phyloP scores from a whole-genome alignment of 1,140 invertebrate genomes.

The Tetramorium simillimum region DNA sequence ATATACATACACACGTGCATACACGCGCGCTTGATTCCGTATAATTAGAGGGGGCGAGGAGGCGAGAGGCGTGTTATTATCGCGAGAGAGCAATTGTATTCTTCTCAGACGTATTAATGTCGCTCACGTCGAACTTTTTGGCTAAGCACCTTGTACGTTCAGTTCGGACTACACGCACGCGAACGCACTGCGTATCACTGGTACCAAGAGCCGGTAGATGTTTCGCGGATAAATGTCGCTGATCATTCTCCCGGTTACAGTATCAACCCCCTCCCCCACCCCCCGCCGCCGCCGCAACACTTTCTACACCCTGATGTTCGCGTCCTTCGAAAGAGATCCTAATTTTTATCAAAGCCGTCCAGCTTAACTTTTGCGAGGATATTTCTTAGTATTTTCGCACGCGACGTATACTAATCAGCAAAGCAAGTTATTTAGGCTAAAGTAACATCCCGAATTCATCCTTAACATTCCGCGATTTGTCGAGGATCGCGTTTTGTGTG shows the following conservation, averaged over 20 bases:
- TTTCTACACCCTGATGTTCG: constrained; percentile 76
- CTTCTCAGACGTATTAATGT: constrained; percentile 73
- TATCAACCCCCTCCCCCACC: background rate
- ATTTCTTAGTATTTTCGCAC: constrained; percentile 85
- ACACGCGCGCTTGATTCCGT: constrained; percentile 51
- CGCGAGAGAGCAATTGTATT: constrained; percentile 68
- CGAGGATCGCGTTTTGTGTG: constrained; percentile 57
- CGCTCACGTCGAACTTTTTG: constrained; percentile 68
- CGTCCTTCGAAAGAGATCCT: constrained; percentile 83
- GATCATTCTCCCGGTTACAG: background rate
- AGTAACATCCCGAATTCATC: constrained; percentile 69
- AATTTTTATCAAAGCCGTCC: constrained; percentile 86
- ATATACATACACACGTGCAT: constrained; percentile 38
- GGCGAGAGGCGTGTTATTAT: constrained; percentile 40
- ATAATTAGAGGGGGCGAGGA: constrained; percentile 36
- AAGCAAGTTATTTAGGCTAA: constrained; percentile 73
- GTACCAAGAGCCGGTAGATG: background rate
- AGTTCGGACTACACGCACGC: constrained; percentile 58
- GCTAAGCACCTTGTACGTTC: constrained; percentile 70
- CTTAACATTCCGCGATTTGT: constrained; percentile 53
- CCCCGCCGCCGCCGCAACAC: constrained; percentile 43
- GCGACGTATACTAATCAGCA: constrained; percentile 77
- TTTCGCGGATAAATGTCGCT: background rate
- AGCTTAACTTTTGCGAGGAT: constrained; percentile 85
- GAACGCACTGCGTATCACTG: constrained; percentile 37